phyloP scores from a whole-genome alignment of 37 sponge, comb jelly and placozoan genomes.

The Cladorhizidae sp. region DNA sequence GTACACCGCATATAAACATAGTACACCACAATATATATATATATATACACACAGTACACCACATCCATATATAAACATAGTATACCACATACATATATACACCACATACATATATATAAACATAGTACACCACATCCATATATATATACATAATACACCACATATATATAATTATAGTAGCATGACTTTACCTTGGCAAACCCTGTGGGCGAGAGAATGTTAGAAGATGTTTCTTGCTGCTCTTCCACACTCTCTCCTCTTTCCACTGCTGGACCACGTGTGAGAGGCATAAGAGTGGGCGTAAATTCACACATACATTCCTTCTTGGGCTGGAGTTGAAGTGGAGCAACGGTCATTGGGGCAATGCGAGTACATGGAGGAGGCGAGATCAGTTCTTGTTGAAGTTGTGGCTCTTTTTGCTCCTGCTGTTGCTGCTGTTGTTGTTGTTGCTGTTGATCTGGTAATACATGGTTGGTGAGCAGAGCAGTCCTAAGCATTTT shows the following conservation, averaged over 20 bases:
- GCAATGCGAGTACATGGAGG: background rate
- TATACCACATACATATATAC: background rate
- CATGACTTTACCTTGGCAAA: background rate
- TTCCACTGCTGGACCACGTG: too few relatives aligned
- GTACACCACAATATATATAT: background rate
- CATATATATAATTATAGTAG: background rate
- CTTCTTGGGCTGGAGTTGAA: background rate
- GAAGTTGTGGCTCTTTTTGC: background rate
- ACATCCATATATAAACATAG: background rate
- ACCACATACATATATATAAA: background rate
- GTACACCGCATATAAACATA: too few relatives aligned
- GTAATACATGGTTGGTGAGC: background rate
- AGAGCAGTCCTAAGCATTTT: constrained; percentile 30
- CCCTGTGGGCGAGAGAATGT: background rate
- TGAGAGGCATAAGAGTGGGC: too few relatives aligned
- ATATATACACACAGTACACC: background rate
- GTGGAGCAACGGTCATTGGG: background rate
- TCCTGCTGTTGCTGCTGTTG: background rate
- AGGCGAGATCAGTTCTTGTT: background rate
- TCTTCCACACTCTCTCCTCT: too few relatives aligned
- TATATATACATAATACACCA: background rate
- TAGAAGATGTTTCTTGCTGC: background rate
- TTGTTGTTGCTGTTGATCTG: background rate
- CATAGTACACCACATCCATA: background rate
- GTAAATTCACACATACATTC: too few relatives aligned